Conservation (phyloP, 2,113 vertebrate species). For the Eidolon helvum region DNA sequence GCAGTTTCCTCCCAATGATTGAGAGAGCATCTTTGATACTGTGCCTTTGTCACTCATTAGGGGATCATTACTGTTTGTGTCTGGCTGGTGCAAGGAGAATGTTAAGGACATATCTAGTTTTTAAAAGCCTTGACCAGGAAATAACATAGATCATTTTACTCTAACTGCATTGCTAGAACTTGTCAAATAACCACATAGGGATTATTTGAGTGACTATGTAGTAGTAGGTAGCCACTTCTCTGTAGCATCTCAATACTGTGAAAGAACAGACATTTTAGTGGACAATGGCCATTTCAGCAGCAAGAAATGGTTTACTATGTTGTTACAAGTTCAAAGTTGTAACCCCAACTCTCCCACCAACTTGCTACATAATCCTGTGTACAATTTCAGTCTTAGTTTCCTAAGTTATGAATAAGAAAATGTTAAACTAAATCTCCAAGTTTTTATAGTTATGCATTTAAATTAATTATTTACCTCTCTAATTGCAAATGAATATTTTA, state of each 20-base stretch:
- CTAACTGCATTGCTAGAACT: background rate
- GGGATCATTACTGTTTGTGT: background rate
- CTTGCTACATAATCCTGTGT: background rate
- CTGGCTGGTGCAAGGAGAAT: background rate
- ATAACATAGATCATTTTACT: background rate
- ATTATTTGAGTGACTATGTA: background rate
- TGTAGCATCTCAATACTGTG: background rate
- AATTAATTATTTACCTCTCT: background rate
- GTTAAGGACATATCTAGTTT: background rate
- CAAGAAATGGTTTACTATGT: background rate
- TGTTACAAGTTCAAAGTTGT: background rate
- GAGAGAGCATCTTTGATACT: background rate
- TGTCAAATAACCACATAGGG: background rate
- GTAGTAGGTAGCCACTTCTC: background rate
- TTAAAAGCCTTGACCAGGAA: background rate
- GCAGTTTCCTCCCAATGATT: background rate
- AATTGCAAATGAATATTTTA: background rate
- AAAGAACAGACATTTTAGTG: background rate
- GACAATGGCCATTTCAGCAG: background rate
- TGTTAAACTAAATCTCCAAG: background rate
- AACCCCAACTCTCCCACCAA: background rate
- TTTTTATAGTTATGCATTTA: background rate
- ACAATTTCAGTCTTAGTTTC: background rate
- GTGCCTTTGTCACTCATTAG: background rate
- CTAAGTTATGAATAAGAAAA: background rate